A percentile compares a stretch with the other conserved stretches of the same genome.
Conservation (phyloP, 2,888 invertebrate genomes). For the Drosophila acutilabella region DNA sequence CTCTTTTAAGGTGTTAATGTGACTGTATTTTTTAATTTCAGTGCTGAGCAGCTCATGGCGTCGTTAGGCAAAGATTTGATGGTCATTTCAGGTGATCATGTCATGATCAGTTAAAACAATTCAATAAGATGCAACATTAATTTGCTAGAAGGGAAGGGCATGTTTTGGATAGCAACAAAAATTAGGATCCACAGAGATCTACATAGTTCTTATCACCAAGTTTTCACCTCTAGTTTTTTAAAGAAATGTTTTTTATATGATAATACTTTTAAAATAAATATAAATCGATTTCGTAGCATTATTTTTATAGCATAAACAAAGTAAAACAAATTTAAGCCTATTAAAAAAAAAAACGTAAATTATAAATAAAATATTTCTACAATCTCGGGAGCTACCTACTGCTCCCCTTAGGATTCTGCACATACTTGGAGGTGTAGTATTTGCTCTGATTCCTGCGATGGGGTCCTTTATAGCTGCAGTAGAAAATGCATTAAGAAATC, state of each 20-base stretch:
- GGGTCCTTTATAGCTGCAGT: conserved; percentile 76
- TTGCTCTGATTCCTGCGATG: conserved; percentile 38
- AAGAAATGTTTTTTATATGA: no score
- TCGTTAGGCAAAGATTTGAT: conserved; percentile 13
- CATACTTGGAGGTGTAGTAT: conserved; percentile 69
- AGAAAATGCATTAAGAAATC: background rate
- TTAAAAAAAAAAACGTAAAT: conserved; percentile 3
- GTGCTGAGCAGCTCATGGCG: conserved; percentile 17
- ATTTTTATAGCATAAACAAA: no score
- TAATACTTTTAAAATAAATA: no score
- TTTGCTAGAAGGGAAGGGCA: background rate
- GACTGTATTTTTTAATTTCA: conserved; percentile 22
- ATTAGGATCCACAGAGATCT: no score
- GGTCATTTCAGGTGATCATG: conserved; percentile 20
- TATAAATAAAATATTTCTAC: no score
- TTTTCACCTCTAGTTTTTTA: no score
- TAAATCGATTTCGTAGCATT: no score
- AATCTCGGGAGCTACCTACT: conserved; percentile 7
- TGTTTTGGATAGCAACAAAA: no score
- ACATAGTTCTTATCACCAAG: no score
- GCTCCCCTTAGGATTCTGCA: conserved; percentile 25
- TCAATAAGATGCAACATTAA: background rate
- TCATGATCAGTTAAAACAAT: conserved; percentile 5
- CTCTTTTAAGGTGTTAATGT: conserved; percentile 63
- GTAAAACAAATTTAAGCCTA: background rate